These are phyloP conservation scores for Anguilla megastoma DNA, from an alignment of 2,797 vertebrate species.

Conservation along the genomic window DNA sequence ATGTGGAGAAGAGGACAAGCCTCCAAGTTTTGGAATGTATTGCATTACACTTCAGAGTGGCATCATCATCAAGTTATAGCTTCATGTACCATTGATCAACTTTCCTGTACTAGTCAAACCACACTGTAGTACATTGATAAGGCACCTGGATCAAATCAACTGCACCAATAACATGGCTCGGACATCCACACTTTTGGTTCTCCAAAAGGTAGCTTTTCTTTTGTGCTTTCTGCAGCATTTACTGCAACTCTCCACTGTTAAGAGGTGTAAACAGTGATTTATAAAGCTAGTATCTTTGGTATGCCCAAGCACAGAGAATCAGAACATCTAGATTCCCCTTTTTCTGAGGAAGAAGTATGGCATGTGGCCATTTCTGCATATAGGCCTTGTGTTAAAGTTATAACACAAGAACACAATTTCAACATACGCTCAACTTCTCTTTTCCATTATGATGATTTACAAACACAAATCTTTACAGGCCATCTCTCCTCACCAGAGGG, in stretches of 20 bases:
- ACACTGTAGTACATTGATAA: constrained; percentile 28
- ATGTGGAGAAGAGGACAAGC: constrained; percentile 42
- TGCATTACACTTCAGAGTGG: constrained; percentile 60
- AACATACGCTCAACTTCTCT: constrained; percentile 40
- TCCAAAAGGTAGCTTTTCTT: constrained; percentile 43
- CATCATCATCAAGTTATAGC: constrained; percentile 57
- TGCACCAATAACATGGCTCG: constrained; percentile 48
- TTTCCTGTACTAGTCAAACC: constrained; percentile 42
- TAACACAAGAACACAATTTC: constrained; percentile 38
- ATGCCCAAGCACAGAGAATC: not conserved
- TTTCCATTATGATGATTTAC: constrained; percentile 22
- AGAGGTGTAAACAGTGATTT: constrained; percentile 40
- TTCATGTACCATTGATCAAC: constrained; percentile 40
- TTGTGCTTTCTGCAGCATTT: constrained; percentile 42
- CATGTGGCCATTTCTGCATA: constrained; percentile 20
- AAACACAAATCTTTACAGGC: not conserved
- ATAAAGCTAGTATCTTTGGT: constrained; percentile 28
- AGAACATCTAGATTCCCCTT: not conserved
- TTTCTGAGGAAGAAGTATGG: constrained; percentile 22
- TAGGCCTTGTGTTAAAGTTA: constrained; percentile 24
- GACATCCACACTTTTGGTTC: constrained; percentile 34
- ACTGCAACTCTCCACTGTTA: constrained; percentile 43
- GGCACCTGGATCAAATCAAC: constrained; percentile 58
- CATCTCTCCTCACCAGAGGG: constrained; percentile 14
- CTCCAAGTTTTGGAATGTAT: constrained; percentile 69